These are phyloP conservation scores for Ypsolopha scabrella DNA, from an alignment of 2,888 invertebrate genomes.

Conservation along the genomic window DNA sequence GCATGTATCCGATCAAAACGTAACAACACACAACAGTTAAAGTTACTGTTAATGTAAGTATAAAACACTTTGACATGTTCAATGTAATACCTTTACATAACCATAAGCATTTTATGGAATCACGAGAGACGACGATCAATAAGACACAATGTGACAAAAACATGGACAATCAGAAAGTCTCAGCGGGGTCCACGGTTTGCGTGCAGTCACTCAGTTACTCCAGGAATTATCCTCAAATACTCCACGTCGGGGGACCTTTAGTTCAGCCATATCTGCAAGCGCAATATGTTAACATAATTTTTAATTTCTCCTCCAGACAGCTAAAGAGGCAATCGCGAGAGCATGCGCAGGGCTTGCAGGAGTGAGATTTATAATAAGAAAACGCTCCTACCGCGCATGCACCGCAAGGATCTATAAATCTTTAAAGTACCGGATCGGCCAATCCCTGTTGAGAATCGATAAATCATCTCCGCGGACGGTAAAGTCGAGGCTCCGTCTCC, in stretches of 20 bases:
- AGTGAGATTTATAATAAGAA: slow-evolving; percentile 69
- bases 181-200: slow-evolving; percentile 10
- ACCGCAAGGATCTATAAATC: slow-evolving; percentile 66
- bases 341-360: slow-evolving; percentile 63
- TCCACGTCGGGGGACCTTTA: slow-evolving; percentile 17
- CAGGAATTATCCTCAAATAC: slow-evolving; percentile 49
- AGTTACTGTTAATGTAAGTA: too few relatives aligned
- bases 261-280: slow-evolving; percentile 17
- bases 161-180: neutral
- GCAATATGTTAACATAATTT: slow-evolving; percentile 66
- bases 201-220: slow-evolving; percentile 42
- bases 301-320: slow-evolving; percentile 55
- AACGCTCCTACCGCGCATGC: slow-evolving; percentile 68
- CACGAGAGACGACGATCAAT: too few relatives aligned
- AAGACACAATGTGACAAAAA: too few relatives aligned
- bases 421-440: slow-evolving; percentile 64
- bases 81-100: too few relatives aligned
- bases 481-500: slow-evolving; percentile 44
- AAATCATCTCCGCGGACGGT: slow-evolving; percentile 63
- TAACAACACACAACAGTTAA: too few relatives aligned
- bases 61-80: too few relatives aligned
- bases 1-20: too few relatives aligned
- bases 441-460: slow-evolving; percentile 69
- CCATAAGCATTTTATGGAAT: too few relatives aligned
- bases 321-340: slow-evolving; percentile 55